Percentiles rank a stretch among this genome's conserved stretches.
These are phyloP conservation scores for Choloepus didactylus DNA, from an alignment of 2,797 vertebrate species.

Conservation along the genomic window DNA sequence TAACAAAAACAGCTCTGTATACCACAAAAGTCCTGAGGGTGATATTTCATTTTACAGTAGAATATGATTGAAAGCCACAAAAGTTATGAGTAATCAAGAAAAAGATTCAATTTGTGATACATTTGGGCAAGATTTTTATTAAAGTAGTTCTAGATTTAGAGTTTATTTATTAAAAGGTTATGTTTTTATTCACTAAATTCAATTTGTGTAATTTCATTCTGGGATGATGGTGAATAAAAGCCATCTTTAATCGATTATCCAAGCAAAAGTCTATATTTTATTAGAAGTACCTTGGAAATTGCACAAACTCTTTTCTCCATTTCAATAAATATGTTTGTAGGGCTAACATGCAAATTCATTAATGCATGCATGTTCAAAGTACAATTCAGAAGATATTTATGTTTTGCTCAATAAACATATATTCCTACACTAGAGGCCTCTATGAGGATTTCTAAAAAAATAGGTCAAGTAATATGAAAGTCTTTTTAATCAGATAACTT, in stretches of 20 bases:
- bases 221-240: not conserved
- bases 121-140: not conserved
- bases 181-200: not conserved
- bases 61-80: not conserved
- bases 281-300: not conserved
- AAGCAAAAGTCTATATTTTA: not conserved
- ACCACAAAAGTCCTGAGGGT: not conserved
- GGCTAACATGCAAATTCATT: not conserved
- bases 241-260: not conserved
- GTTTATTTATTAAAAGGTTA: not conserved
- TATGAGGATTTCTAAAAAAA: not conserved
- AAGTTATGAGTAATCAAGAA: not conserved
- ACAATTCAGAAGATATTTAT: not conserved
- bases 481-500: not conserved
- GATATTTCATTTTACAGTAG: not conserved
- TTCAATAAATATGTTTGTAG: not conserved
- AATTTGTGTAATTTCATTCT: not conserved
- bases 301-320: not conserved
- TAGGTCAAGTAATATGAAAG: not conserved
- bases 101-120: not conserved
- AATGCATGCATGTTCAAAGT: not conserved
- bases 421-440: not conserved
- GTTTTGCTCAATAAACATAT: not conserved
- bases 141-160: conserved; percentile 12
- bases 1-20: not conserved